Evolutionary conservation across 1,140 invertebrate species (phyloP).

Genomic region (Stenopsyche tienmushanensis): DNA sequence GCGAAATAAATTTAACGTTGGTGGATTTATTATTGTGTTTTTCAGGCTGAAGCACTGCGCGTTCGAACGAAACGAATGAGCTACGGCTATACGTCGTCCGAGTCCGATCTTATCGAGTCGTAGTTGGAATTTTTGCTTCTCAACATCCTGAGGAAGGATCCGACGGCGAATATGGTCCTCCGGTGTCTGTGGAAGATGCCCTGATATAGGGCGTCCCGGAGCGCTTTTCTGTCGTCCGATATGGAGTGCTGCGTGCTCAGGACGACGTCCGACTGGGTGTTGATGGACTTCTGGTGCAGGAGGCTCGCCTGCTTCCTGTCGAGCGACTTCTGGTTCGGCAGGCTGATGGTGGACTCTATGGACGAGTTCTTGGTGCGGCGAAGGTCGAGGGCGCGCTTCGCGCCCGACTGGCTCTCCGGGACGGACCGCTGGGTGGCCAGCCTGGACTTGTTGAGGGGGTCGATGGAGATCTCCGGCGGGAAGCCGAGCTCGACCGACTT

Average conservation of each 20-base stretch:
- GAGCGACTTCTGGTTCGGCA: slow-evolving; percentile 56
- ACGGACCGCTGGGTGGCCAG: slow-evolving; percentile 51
- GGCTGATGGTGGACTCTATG: slow-evolving; percentile 55
- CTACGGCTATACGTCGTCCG: slow-evolving; percentile 55
- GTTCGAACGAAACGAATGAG: not conserved
- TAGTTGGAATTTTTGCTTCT: slow-evolving; percentile 78
- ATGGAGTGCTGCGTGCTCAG: slow-evolving; percentile 58
- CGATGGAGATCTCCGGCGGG: slow-evolving; percentile 47
- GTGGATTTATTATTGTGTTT: no score
- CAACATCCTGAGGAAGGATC: slow-evolving; percentile 77
- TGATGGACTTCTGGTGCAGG: slow-evolving; percentile 53
- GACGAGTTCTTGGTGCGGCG: slow-evolving; percentile 55
- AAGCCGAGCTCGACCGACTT: slow-evolving; percentile 58
- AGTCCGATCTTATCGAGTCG: slow-evolving; percentile 67
- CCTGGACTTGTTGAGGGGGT: slow-evolving; percentile 53
- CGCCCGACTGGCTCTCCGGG: slow-evolving; percentile 50
- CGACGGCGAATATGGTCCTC: slow-evolving; percentile 75
- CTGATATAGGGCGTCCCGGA: slow-evolving; percentile 75
- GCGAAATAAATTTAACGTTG: no score
- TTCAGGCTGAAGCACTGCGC: no score
- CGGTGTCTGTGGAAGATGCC: slow-evolving; percentile 78
- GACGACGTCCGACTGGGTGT: slow-evolving; percentile 55
- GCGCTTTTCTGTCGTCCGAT: slow-evolving; percentile 68
- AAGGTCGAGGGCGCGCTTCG: slow-evolving; percentile 52
- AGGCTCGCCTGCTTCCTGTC: slow-evolving; percentile 54